These are phyloP conservation scores for Aspidiotus rigidus DNA, from an alignment of 2,888 invertebrate species.

Conservation along the genomic window DNA sequence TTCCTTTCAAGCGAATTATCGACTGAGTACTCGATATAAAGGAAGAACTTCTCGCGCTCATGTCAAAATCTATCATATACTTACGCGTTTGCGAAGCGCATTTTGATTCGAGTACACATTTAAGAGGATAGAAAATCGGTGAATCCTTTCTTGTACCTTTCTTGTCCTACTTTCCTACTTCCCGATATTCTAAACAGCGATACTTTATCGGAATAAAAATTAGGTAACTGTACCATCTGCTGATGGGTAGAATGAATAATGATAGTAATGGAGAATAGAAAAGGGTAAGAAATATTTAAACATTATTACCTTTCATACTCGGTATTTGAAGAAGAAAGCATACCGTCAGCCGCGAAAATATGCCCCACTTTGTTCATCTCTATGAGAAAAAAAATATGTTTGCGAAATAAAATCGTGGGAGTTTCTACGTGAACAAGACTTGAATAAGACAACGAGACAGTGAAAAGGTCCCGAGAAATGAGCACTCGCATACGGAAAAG, in stretches of 20 bases:
- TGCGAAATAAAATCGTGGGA: conserved; percentile 10
- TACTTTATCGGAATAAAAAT: conserved; percentile 4
- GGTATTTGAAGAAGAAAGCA: neutral
- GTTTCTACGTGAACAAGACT: neutral
- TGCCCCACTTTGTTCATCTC: neutral
- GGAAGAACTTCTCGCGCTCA: too few relatives aligned
- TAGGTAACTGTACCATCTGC: conserved; percentile 12
- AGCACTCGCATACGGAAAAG: neutral
- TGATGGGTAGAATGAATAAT: neutral
- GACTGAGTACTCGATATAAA: too few relatives aligned
- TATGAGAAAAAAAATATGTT: neutral
- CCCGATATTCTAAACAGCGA: neutral
- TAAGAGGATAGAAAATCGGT: too few relatives aligned
- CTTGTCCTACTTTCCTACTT: neutral
- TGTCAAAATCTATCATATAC: too few relatives aligned
- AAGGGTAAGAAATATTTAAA: conserved; percentile 7
- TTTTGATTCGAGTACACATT: too few relatives aligned
- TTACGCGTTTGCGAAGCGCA: too few relatives aligned
- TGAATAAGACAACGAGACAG: conserved; percentile 2
- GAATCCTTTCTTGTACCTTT: neutral
- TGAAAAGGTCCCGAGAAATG: neutral
- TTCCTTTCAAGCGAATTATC: too few relatives aligned
- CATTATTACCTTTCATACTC: too few relatives aligned
- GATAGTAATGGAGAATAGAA: neutral
- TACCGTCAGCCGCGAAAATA: neutral